Percentiles rank a stretch among this genome's conserved stretches.
Evolutionary conservation across 2,888 invertebrate genomes (phyloP).

Genomic region (Lithophane ornitopus): DNA sequence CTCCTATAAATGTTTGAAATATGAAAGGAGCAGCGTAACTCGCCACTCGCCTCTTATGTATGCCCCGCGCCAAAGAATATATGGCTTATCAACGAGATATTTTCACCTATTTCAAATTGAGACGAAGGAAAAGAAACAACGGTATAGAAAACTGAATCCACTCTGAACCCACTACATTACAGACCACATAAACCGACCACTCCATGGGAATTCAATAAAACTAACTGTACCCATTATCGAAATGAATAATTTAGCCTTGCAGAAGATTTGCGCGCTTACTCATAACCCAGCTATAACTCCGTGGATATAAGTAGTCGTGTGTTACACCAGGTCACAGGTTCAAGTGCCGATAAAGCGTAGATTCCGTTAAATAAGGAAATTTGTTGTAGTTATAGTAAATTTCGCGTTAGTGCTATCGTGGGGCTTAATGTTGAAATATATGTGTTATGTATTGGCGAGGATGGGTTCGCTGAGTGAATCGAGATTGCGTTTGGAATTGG

Average conservation of each 20-base stretch:
- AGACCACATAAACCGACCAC: slow-evolving; percentile 29
- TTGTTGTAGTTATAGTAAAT: slow-evolving; percentile 65
- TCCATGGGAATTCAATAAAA: slow-evolving; percentile 79
- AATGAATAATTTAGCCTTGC: slow-evolving; percentile 82
- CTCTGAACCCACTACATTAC: slow-evolving; percentile 1
- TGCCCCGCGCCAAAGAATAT: not conserved
- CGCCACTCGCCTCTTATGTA: too few species aligned
- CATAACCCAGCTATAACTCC: slow-evolving; percentile 79
- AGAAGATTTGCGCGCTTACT: slow-evolving; percentile 80
- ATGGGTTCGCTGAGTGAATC: slow-evolving; percentile 55
- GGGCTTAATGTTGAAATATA: slow-evolving; percentile 53
- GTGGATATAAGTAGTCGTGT: slow-evolving; percentile 67
- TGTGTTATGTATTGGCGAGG: slow-evolving; percentile 42
- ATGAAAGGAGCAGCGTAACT: too few species aligned
- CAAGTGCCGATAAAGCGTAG: slow-evolving; percentile 69
- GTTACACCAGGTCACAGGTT: slow-evolving; percentile 75
- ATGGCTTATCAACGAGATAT: not conserved
- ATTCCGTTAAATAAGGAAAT: slow-evolving; percentile 68
- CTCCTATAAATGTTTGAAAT: too few species aligned
- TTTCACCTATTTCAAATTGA: not conserved
- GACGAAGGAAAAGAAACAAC: not conserved
- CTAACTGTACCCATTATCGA: slow-evolving; percentile 83
- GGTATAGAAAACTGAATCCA: slow-evolving; percentile 9
- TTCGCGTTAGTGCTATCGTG: slow-evolving; percentile 50
- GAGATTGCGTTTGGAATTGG: slow-evolving; percentile 51